Percentiles rank a stretch among this genome's conserved stretches.
Conservation (phyloP, 2,113 vertebrate genomes). For the Elanoides forficatus region DNA sequence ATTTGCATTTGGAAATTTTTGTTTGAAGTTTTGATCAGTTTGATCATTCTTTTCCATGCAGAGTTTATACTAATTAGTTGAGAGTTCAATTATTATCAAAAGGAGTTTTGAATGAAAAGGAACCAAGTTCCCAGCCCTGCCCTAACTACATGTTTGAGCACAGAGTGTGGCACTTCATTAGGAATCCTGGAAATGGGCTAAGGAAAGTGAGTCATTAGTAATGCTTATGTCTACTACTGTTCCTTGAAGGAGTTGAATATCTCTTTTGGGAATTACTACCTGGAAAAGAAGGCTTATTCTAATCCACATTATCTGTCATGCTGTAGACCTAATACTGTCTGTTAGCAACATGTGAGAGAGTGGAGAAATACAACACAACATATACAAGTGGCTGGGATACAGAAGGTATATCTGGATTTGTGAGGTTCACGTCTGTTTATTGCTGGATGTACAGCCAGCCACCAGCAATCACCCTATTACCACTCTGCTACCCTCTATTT, state of each 20-base stretch:
- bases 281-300: not conserved
- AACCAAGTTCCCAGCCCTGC: not conserved
- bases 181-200: not conserved
- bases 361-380: not conserved
- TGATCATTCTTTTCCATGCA: not conserved
- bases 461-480: not conserved
- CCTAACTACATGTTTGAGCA: not conserved
- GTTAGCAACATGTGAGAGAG: not conserved
- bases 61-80: conserved; percentile 52
- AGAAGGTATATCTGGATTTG: not conserved
- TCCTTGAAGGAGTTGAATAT: not conserved
- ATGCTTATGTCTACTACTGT: not conserved
- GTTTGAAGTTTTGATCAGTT: conserved; percentile 23
- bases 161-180: not conserved
- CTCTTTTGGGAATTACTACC: conserved; percentile 3
- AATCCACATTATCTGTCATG: conserved; percentile 20
- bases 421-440: not conserved
- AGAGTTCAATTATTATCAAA: conserved; percentile 53
- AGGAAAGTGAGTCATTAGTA: conserved; percentile 4
- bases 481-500: not conserved
- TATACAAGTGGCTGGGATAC: not conserved
- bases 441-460: not conserved
- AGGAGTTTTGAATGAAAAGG: conserved; percentile 29
- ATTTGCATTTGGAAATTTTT: not conserved
- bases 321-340: not conserved